Percentiles rank a stretch among this genome's conserved stretches.
Evolutionary conservation across 1,140 invertebrate species (phyloP).

Genomic region (Globodera ellingtonae): DNA sequence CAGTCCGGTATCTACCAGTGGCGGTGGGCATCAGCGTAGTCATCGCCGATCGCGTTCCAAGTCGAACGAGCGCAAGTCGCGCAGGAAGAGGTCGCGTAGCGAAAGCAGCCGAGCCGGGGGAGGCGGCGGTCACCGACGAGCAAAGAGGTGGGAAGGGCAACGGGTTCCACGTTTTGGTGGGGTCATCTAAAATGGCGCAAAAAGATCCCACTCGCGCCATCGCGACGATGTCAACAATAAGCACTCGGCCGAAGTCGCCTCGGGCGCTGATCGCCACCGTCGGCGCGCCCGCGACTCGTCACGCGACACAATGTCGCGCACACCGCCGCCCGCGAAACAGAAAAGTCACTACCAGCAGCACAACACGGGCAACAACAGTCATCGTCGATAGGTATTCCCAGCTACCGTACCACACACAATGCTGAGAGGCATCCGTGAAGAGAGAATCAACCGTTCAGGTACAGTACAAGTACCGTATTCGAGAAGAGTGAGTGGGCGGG

Average conservation of each 20-base stretch:
- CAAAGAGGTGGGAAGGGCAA: too few species aligned
- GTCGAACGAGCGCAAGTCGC: neutral
- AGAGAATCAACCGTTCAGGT: neutral
- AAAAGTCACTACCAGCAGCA: neutral
- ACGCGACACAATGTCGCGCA: neutral
- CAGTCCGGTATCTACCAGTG: neutral
- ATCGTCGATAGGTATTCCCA: neutral
- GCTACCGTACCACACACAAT: neutral
- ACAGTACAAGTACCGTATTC: neutral
- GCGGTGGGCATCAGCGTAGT: neutral
- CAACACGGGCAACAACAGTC: neutral
- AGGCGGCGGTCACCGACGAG: too few species aligned
- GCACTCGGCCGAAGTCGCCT: neutral
- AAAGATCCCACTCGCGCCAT: neutral
- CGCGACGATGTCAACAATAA: neutral
- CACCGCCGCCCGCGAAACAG: neutral
- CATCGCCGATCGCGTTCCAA: neutral
- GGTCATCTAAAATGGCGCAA: too few species aligned
- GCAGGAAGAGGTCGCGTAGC: neutral
- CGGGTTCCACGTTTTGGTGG: too few species aligned
- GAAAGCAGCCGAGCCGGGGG: too few species aligned
- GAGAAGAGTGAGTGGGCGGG: neutral
- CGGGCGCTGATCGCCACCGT: neutral
- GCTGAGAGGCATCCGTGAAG: neutral
- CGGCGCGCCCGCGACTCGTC: neutral